Evolutionary conservation across 2,113 vertebrate genomes (phyloP).

Genomic region (Montifringilla adamsi): DNA sequence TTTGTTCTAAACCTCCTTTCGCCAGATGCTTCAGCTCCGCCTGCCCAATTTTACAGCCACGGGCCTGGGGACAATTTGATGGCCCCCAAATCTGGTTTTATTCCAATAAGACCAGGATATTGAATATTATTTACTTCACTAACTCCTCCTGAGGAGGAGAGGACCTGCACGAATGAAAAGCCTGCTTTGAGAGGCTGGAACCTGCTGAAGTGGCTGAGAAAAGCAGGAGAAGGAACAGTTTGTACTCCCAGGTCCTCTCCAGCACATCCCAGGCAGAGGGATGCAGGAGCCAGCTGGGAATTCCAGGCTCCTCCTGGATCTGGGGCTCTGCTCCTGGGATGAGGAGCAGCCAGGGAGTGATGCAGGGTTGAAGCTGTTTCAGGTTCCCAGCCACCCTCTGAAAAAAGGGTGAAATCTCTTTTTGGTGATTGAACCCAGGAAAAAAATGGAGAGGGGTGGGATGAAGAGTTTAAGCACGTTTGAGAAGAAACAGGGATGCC

Average conservation of each 20-base stretch:
- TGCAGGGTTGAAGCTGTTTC: rapidly evolving
- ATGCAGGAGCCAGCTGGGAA: background rate
- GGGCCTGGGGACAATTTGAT: background rate
- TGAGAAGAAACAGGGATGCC: background rate
- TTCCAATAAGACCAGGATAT: background rate
- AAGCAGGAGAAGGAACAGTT: background rate
- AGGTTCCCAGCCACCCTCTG: background rate
- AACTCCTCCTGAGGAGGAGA: background rate
- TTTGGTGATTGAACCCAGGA: background rate
- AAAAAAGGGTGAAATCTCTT: background rate
- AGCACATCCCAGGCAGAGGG: background rate
- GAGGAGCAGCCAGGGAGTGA: rapidly evolving
- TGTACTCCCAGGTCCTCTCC: background rate
- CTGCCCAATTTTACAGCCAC: background rate
- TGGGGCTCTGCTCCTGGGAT: background rate
- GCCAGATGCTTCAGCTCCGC: background rate
- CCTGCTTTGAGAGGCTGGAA: background rate
- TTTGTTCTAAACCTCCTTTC: background rate
- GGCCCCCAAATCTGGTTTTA: background rate
- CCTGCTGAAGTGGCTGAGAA: background rate
- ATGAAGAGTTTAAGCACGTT: background rate
- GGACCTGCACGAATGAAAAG: background rate
- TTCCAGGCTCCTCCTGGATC: background rate
- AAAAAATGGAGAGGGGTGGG: background rate
- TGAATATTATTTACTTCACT: background rate